Evolutionary conservation across 2,888 invertebrate species (phyloP), one percentile per base, ranked within the genome.

Genomic region (Andrena marginata): DNA sequence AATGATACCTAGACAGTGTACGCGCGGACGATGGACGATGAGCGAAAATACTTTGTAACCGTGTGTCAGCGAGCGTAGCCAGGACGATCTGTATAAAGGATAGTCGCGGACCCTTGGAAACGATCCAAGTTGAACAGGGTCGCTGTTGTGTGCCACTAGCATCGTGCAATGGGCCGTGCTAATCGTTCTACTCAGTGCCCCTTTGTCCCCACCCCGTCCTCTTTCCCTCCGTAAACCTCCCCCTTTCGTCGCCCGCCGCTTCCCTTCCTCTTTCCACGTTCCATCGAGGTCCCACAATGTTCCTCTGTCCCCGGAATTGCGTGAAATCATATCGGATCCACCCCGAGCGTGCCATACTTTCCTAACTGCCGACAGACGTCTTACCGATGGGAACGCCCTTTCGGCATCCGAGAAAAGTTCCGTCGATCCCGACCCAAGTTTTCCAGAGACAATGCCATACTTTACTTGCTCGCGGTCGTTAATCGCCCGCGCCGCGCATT

Each of bases 121-220:
- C 85, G 89, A 84, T 93, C 92, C 93, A 93, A 93, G 90, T 93
- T 92, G 91, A 91, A 92, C 92, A 91, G 90, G 90, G 90, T 90
- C 89, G 90, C 87, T 88, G 90, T 91, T 90, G 91, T 90, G 87
- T 87, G 89, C 90, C 88, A 89, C 87, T 89, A 89, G 89, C 89
- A 88, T 90, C 88, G 89, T 84, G 92, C 92, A 93, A 93, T 93
- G 93, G 92, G 89, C 91, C 92, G 91, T 92, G 90, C 92, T 93
- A 93, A 93, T 93, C 93, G 93, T 89, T 91, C 92, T 85, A 89
- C 91, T 92, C 89, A 87, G 86, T 87, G 86, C 80, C 85, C 89
- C 86, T 89, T 91, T 91, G 90, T 89, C 84, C 87, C 84, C 85
- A 1, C 42, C 65, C 63, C 77, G 64, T 69, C 71, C 73, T 67